Evolutionary conservation across 2,113 vertebrate genomes (phyloP).

Genomic region (Motacilla alba): DNA sequence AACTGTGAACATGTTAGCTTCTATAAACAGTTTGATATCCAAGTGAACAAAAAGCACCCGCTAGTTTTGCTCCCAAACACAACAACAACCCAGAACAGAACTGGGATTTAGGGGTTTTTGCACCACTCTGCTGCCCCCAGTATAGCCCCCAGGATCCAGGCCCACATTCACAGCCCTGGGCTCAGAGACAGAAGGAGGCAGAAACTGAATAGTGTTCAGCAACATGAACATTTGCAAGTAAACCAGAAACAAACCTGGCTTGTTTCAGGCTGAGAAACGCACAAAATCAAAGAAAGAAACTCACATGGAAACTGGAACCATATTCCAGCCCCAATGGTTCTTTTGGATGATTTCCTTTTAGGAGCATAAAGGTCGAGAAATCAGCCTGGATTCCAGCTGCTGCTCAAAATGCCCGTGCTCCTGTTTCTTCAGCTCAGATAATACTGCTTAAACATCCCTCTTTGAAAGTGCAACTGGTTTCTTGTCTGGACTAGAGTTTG

Average conservation of each 20-base stretch:
- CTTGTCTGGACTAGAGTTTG: conserved; percentile 35
- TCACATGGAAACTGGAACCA: not conserved
- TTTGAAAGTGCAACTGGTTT: conserved; percentile 34
- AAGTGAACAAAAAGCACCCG: not conserved
- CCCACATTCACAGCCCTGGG: not conserved
- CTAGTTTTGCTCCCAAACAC: not conserved
- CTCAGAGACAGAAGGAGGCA: not conserved
- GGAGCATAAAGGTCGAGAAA: conserved; percentile 17
- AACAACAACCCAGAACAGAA: not conserved
- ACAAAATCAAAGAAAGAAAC: not conserved
- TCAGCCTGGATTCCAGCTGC: conserved; percentile 8
- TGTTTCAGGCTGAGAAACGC: not conserved
- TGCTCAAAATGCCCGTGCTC: not conserved
- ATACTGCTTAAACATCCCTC: not conserved
- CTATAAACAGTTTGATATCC: not conserved
- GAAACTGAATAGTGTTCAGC: not conserved
- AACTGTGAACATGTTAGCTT: not conserved
- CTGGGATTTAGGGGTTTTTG: not conserved
- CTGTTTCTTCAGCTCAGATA: conserved; percentile 29
- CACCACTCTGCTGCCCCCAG: not conserved
- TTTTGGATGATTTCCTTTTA: not conserved
- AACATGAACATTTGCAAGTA: not conserved
- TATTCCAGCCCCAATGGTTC: not conserved
- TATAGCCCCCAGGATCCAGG: not conserved
- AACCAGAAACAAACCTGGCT: not conserved